Conservation (phyloP, 1,140 invertebrate genomes). For the Sinonovacula constricta region DNA sequence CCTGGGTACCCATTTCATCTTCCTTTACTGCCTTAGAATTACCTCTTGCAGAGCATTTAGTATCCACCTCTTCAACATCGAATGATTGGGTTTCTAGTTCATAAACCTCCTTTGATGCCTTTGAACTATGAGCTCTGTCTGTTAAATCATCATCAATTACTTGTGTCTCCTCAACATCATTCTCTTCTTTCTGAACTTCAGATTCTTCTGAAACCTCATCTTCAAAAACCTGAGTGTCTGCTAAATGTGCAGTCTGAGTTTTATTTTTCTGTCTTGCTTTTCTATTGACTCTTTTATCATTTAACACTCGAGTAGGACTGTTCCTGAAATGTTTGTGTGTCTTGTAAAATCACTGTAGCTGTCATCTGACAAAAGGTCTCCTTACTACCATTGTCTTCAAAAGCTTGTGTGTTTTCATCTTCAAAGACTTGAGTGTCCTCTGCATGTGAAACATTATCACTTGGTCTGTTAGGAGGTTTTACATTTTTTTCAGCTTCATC, state of each 20-base stretch:
- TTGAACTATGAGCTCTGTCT: too few species aligned
- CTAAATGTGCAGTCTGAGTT: neutral
- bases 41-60: too few species aligned
- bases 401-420: conserved; percentile 19
- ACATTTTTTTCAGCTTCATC: conserved; percentile 10
- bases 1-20: conserved; percentile 25
- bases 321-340: neutral
- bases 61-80: too few species aligned
- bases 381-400: conserved; percentile 19
- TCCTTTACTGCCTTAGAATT: too few species aligned
- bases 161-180: neutral
- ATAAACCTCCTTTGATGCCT: too few species aligned
- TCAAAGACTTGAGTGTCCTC: conserved; percentile 26
- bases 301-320: conserved; percentile 38
- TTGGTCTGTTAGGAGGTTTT: neutral
- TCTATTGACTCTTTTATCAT: conserved; percentile 8
- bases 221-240: conserved; percentile 23
- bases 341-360: conserved; percentile 4
- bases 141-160: neutral
- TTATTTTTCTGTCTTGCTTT: neutral
- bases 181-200: neutral
- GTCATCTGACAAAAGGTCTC: neutral
- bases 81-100: too few species aligned
- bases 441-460: neutral
- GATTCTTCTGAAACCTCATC: conserved; percentile 28